Conservation (phyloP, 2,113 vertebrate species). For the Bothrops jararaca region DNA sequence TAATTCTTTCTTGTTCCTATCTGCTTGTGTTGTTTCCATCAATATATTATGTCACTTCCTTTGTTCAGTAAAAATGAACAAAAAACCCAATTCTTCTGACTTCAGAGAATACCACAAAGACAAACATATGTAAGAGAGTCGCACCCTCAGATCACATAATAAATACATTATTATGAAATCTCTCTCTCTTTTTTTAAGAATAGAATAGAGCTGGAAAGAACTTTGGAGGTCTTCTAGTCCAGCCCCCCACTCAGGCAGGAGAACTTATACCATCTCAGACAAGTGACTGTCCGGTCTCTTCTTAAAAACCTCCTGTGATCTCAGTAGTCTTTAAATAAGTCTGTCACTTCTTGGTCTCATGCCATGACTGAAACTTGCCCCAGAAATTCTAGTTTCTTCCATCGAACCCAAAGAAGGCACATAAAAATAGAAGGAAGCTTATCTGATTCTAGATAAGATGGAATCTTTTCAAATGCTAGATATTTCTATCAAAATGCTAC, state of each 20-base stretch:
- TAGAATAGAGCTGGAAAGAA: too few species aligned
- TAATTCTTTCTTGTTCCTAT: not conserved
- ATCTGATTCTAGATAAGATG: not conserved
- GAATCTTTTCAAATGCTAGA: not conserved
- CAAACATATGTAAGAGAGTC: not conserved
- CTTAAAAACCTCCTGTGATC: too few species aligned
- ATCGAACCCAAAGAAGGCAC: too few species aligned
- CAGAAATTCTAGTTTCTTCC: too few species aligned
- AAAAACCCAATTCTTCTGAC: not conserved
- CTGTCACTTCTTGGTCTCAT: not conserved
- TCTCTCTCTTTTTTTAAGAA: too few species aligned
- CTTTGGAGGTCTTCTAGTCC: too few species aligned
- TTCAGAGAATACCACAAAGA: not conserved
- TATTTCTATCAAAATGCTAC: not conserved
- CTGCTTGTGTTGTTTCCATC: not conserved
- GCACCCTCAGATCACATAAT: not conserved
- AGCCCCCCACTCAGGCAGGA: too few species aligned
- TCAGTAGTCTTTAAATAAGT: not conserved
- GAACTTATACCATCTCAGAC: too few species aligned
- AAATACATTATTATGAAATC: not conserved
- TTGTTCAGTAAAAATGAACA: not conserved
- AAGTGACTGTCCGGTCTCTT: too few species aligned
- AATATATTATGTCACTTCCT: not conserved
- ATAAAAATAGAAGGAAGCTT: too few species aligned
- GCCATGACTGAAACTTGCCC: not conserved